phyloP scores from a whole-genome alignment of 2,888 invertebrate species.

The Erannis defoliaria region DNA sequence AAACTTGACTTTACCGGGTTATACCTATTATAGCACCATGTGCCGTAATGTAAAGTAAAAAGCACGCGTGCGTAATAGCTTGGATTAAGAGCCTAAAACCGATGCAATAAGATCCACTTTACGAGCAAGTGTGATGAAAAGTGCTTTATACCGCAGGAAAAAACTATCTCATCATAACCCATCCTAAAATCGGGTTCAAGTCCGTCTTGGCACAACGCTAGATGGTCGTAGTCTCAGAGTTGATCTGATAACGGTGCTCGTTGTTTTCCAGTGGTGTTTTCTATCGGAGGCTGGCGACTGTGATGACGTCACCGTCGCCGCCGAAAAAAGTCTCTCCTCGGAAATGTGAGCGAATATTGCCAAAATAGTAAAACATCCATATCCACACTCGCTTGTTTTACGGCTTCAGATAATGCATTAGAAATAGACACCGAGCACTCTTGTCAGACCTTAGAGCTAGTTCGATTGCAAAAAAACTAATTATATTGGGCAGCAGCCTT shows the following conservation, averaged over 20 bases:
- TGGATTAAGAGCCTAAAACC: too few relatives aligned
- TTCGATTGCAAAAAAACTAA: too few relatives aligned
- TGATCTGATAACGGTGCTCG: conserved; percentile 26
- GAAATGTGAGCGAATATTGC: conserved; percentile 27
- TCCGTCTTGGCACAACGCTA: neutral
- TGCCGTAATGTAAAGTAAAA: too few relatives aligned
- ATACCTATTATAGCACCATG: too few relatives aligned
- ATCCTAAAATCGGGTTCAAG: too few relatives aligned
- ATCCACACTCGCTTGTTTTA: conserved; percentile 17
- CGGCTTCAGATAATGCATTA: conserved; percentile 13
- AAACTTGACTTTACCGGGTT: too few relatives aligned
- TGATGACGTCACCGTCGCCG: conserved; percentile 20
- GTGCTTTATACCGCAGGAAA: too few relatives aligned
- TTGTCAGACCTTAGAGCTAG: conserved; percentile 7
- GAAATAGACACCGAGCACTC: conserved; percentile 23
- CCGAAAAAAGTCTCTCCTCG: conserved; percentile 21
- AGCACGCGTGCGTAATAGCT: too few relatives aligned
- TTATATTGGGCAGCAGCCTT: too few relatives aligned
- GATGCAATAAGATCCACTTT: too few relatives aligned
- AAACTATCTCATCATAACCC: too few relatives aligned
- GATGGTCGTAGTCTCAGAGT: neutral
- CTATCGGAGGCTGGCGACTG: conserved; percentile 24
- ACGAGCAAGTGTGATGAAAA: too few relatives aligned
- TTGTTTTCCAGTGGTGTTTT: conserved; percentile 26
- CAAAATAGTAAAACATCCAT: conserved; percentile 18